Evolutionary conservation across 2,888 invertebrate species (phyloP).

Genomic region (Serripes groenlandicus): DNA sequence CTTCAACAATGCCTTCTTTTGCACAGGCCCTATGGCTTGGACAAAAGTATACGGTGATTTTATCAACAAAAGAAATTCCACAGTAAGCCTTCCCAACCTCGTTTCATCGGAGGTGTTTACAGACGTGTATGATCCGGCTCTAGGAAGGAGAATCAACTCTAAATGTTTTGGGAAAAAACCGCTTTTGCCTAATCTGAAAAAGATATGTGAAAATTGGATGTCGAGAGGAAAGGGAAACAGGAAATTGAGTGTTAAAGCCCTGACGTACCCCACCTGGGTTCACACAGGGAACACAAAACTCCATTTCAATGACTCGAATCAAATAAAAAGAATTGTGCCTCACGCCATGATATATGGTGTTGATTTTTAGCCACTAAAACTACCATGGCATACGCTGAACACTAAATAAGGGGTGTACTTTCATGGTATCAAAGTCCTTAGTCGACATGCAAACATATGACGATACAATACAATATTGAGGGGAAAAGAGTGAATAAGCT

Average conservation of each 20-base stretch:
- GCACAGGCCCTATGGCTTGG: background rate
- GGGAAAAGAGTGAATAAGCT: background rate
- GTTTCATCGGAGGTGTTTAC: background rate
- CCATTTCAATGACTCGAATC: background rate
- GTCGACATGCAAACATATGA: too few species aligned
- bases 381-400: too few species aligned
- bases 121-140: background rate
- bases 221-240: background rate
- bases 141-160: background rate
- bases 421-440: too few species aligned
- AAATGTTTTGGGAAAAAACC: background rate
- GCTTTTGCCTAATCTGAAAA: background rate
- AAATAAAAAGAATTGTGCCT: background rate
- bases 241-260: background rate
- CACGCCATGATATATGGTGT: background rate
- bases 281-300: background rate
- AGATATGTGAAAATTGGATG: background rate
- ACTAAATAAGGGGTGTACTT: too few species aligned
- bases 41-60: background rate
- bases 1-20: background rate
- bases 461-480: background rate
- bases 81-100: background rate
- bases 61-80: background rate
- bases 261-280: background rate
- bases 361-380: too few species aligned